Evolutionary conservation across 2,797 vertebrate species (phyloP).

Genomic region (Pagetopsis macropterus): DNA sequence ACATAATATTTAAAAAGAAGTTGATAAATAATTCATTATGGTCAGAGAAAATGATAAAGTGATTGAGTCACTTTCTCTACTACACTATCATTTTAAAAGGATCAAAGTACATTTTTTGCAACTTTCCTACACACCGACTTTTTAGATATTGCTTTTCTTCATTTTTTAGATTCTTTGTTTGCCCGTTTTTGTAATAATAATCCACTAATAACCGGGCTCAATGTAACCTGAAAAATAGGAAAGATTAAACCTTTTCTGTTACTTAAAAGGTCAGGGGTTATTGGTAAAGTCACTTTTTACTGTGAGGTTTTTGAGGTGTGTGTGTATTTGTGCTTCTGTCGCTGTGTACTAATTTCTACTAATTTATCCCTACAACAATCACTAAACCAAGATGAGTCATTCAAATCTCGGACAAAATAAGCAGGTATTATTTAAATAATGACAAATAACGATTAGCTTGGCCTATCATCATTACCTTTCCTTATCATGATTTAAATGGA

Average conservation of each 20-base stretch:
- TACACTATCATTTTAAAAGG: background rate
- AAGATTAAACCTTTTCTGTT: background rate
- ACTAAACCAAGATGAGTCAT: background rate
- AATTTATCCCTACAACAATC: background rate
- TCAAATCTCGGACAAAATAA: background rate
- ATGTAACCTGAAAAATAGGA: background rate
- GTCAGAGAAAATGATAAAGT: background rate
- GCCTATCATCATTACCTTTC: background rate
- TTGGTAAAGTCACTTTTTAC: constrained; percentile 9
- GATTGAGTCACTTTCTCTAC: background rate
- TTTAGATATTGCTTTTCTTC: background rate
- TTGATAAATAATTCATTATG: background rate
- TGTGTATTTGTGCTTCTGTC: background rate
- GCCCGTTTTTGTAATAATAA: background rate
- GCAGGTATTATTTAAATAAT: background rate
- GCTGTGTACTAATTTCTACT: constrained; percentile 6
- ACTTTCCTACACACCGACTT: background rate
- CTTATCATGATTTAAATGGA: background rate
- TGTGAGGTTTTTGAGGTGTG: constrained; percentile 51
- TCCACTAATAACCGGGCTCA: background rate
- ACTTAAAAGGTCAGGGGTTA: background rate
- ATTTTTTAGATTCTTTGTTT: background rate
- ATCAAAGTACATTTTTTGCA: background rate
- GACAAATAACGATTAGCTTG: background rate
- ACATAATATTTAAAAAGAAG: no score